These are phyloP conservation scores for Samia ricini DNA, from an alignment of 1,140 invertebrate species.

Conservation along the genomic window DNA sequence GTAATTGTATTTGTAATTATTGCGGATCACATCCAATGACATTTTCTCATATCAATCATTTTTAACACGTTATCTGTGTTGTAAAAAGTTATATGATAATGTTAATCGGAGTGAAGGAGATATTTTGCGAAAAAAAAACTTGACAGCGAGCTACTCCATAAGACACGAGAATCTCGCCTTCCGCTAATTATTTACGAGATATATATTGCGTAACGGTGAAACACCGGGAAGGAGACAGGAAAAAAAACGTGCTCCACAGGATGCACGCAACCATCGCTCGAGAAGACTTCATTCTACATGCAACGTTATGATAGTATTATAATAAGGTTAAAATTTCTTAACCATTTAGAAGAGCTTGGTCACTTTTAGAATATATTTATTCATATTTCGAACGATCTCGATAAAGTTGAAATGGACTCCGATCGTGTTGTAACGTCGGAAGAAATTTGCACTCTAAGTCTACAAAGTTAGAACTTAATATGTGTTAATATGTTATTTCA, in stretches of 20 bases:
- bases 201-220: slow-evolving; percentile 77
- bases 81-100: no score
- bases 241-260: slow-evolving; percentile 69
- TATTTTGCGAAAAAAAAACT: slow-evolving; percentile 64
- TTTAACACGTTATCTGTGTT: no score
- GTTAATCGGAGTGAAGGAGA: slow-evolving; percentile 61
- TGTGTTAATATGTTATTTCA: slow-evolving; percentile 8
- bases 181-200: slow-evolving; percentile 78
- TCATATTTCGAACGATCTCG: slow-evolving; percentile 68
- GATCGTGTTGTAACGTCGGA: slow-evolving; percentile 40
- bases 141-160: slow-evolving; percentile 70
- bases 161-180: slow-evolving; percentile 74
- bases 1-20: not conserved
- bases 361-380: slow-evolving; percentile 72
- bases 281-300: slow-evolving; percentile 32
- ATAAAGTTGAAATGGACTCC: slow-evolving; percentile 57
- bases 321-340: slow-evolving; percentile 40
- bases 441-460: slow-evolving; percentile 41
- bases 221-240: slow-evolving; percentile 70
- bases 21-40: not conserved
- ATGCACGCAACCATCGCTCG: slow-evolving; percentile 46
- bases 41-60: not conserved
- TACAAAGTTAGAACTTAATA: slow-evolving; percentile 13
- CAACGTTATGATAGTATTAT: slow-evolving; percentile 31
- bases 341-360: slow-evolving; percentile 27